These are phyloP conservation scores for Phylloscopus collybita DNA, from an alignment of 2,797 vertebrate species.

Conservation along the genomic window DNA sequence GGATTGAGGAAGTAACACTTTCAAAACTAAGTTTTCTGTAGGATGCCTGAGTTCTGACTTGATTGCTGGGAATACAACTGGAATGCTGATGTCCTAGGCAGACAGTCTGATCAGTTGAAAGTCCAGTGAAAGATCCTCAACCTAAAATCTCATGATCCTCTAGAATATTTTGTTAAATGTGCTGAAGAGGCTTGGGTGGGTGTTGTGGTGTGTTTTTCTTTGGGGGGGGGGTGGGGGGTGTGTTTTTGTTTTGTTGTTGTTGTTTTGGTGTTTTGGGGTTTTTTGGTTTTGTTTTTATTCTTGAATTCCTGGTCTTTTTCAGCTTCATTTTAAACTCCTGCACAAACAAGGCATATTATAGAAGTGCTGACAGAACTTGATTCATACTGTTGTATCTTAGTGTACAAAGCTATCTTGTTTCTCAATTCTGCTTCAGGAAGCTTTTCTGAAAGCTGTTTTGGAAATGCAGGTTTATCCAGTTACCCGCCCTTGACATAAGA, in stretches of 20 bases:
- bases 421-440: slow-evolving; percentile 40
- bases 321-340: not conserved
- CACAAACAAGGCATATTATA: not conserved
- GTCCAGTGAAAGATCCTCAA: not conserved
- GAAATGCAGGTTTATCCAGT: slow-evolving; percentile 69
- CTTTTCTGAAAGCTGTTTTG: slow-evolving; percentile 38
- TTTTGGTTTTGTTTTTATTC: not conserved
- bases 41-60: not conserved
- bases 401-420: slow-evolving; percentile 45
- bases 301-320: not conserved
- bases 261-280: no score
- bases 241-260: no score
- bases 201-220: no score
- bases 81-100: not conserved
- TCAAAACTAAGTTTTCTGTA: not conserved
- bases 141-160: not conserved
- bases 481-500: not conserved
- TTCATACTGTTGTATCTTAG: not conserved
- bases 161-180: not conserved
- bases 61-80: not conserved
- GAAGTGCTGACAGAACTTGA: slow-evolving; percentile 20
- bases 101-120: not conserved
- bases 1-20: not conserved
- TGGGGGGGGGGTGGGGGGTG: no score
- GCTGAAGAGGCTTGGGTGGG: not conserved